Evolutionary conservation across 2,113 vertebrate species (phyloP).

Genomic region (Hemibagrus wyckioides): DNA sequence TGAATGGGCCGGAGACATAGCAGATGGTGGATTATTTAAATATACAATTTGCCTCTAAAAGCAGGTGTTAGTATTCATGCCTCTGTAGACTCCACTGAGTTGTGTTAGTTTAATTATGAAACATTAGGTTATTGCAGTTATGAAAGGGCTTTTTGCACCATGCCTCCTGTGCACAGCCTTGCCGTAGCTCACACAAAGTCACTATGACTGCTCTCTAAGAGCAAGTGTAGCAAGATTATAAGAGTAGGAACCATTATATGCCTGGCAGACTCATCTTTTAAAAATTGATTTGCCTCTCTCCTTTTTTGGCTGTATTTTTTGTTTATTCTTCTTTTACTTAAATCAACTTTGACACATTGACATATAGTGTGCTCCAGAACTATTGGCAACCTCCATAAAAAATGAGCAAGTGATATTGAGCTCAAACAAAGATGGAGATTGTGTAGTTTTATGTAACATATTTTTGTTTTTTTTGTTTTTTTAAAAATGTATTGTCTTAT

Average conservation of each 20-base stretch:
- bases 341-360: not conserved
- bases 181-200: conserved; percentile 31
- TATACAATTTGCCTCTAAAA: conserved; percentile 38
- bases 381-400: not conserved
- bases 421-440: not conserved
- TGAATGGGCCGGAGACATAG: conserved; percentile 43
- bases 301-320: not conserved
- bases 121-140: conserved; percentile 44
- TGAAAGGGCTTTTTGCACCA: conserved; percentile 36
- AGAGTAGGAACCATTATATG: not conserved
- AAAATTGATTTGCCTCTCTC: not conserved
- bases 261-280: not conserved
- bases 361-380: not conserved
- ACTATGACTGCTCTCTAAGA: conserved; percentile 35
- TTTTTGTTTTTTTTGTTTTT: not conserved
- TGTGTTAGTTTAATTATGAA: conserved; percentile 49
- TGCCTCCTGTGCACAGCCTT: not conserved
- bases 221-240: conserved; percentile 35
- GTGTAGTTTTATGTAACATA: not conserved
- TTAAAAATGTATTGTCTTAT: not conserved
- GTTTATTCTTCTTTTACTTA: not conserved
- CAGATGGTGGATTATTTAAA: conserved; percentile 49
- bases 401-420: not conserved
- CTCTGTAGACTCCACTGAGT: conserved; percentile 38
- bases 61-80: conserved; percentile 49